phyloP scores from a whole-genome alignment of 92 coral and sea anemone genomes.

The Porites lobata region DNA sequence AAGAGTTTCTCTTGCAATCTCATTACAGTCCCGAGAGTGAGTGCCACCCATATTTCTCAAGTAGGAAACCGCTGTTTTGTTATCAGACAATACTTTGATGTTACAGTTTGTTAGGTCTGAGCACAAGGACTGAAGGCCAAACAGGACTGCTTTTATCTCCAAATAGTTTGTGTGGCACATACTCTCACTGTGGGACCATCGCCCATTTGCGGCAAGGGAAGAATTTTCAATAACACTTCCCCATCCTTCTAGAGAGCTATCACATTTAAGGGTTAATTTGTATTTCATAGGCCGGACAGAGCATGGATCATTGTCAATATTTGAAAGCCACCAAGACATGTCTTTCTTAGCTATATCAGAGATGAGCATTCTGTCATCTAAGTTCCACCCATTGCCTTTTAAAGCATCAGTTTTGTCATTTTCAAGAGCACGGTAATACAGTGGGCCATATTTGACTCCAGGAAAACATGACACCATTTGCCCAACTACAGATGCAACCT shows the following conservation, averaged over 20 bases:
- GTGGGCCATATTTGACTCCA: constrained; percentile 51
- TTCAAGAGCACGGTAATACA: constrained; percentile 53
- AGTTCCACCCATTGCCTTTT: constrained; percentile 33
- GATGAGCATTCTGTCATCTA: constrained; percentile 32
- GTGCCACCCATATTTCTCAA: constrained; percentile 57
- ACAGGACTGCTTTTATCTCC: constrained; percentile 52
- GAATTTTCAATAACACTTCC: constrained; percentile 55
- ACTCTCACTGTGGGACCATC: constrained; percentile 48
- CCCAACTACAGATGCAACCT: constrained; percentile 62
- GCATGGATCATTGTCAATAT: constrained; percentile 27
- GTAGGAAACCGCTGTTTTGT: constrained; percentile 57
- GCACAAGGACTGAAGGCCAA: constrained; percentile 48
- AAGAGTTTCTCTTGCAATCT: too few species aligned
- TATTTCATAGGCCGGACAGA: background rate
- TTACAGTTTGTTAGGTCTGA: constrained; percentile 6
- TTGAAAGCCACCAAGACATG: constrained; percentile 51
- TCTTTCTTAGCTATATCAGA: constrained; percentile 39
- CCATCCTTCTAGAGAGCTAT: constrained; percentile 59
- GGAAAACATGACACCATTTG: constrained; percentile 66
- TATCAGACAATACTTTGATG: constrained; percentile 54
- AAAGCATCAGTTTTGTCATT: constrained; percentile 55
- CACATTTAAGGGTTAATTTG: constrained; percentile 45
- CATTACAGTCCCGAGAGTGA: background rate
- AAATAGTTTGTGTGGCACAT: constrained; percentile 48
- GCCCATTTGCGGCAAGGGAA: constrained; percentile 21